Evolutionary conservation across 1,140 invertebrate species (phyloP).

Genomic region (Cydia amplana): DNA sequence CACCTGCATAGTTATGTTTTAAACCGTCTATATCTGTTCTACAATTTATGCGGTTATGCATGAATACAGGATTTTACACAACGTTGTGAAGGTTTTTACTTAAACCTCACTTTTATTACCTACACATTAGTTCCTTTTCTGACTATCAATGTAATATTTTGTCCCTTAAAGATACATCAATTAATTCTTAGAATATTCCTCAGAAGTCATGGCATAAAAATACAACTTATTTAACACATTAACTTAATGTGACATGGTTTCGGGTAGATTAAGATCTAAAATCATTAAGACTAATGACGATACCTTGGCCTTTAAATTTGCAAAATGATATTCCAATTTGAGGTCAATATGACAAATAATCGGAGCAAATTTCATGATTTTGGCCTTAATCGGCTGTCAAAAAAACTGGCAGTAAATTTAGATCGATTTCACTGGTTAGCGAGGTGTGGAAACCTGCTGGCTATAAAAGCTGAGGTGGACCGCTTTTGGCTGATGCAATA

Average conservation of each 20-base stretch:
- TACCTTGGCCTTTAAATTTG: slow-evolving; percentile 14
- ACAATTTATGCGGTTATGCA: not conserved
- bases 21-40: not conserved
- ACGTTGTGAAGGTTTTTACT: not conserved
- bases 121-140: not conserved
- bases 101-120: not conserved
- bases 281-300: slow-evolving; percentile 15
- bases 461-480: slow-evolving; percentile 57
- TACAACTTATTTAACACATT: not conserved
- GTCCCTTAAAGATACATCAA: not conserved
- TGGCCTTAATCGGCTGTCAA: slow-evolving; percentile 17
- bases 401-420: slow-evolving; percentile 28
- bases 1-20: no score
- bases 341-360: slow-evolving; percentile 15
- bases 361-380: slow-evolving; percentile 24
- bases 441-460: slow-evolving; percentile 43
- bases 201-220: not conserved
- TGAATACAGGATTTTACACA: not conserved
- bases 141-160: not conserved
- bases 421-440: slow-evolving; percentile 4
- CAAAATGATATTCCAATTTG: slow-evolving; percentile 3
- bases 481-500: slow-evolving; percentile 72
- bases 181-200: not conserved
- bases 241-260: not conserved
- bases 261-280: not conserved